Conservation (phyloP, 2,888 invertebrate genomes). For the Dinocampus coccinellae region DNA sequence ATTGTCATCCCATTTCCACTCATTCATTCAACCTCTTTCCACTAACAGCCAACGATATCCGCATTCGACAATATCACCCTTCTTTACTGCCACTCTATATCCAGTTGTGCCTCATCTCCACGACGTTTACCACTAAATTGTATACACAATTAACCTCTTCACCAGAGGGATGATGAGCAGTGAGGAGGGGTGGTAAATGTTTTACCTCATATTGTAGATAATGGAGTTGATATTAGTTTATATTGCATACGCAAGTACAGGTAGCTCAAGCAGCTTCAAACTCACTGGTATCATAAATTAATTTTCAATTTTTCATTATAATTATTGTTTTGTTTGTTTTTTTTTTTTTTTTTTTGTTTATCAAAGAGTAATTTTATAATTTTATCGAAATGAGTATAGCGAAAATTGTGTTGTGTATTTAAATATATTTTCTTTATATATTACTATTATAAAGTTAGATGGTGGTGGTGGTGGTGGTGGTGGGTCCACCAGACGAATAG, state of each 20-base stretch:
- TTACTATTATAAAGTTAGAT: not conserved
- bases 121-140: conserved; percentile 27
- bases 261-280: not conserved
- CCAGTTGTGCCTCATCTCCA: not conserved
- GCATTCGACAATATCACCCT: conserved; percentile 4
- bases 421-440: no score
- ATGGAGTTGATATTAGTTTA: conserved; percentile 5
- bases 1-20: conserved; percentile 25
- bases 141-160: conserved; percentile 24
- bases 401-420: not conserved
- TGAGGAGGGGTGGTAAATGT: not conserved
- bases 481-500: no score
- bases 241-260: not conserved
- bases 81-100: conserved; percentile 20
- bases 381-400: no score
- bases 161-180: not conserved
- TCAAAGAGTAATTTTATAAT: not conserved
- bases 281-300: no score
- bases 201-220: conserved; percentile 3
- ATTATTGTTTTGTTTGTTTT: no score
- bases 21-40: conserved; percentile 2
- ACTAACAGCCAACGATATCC: not conserved
- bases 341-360: no score
- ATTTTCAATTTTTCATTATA: no score
- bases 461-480: no score